Evolutionary conservation across 1,140 invertebrate genomes (phyloP), one percentile per base, ranked within the genome.

Genomic region (Gonatopus flavifemur): DNA sequence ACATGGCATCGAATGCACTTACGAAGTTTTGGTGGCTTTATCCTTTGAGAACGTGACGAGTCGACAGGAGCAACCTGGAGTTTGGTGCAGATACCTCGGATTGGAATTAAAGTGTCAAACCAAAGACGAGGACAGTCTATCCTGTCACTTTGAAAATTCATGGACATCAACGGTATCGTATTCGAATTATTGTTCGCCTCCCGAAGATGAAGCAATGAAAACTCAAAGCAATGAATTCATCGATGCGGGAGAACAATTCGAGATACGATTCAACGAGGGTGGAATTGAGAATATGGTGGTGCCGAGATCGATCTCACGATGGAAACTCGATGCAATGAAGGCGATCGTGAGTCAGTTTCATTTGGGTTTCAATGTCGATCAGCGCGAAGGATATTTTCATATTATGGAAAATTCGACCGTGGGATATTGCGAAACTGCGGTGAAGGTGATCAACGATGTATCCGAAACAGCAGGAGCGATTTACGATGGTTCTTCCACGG

Each of bases 281-380:
- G 63, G 53, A 2, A 58, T 66, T 18, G 54, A 62, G 15, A 62
- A 60, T 21, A 33, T 69, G 5, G 48, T 64, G 7, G 50, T 66
- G 8, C n/a, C 31, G 4, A 60, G 52, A 15, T 28, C 45, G 2
- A 59, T 67, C 13, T 37, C 63, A 1, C 54, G 48, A 9, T 47
- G 49, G 39, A 45, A 53, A 12, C 44, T 63, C 7, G 64, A 70
- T 24, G 52, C 63, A 46, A 57, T 68, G 3, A 70, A 62, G 12
- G 37, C 24, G 0, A 52, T 70, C 19, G 44, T 55, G 0, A 53
- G 50, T 12, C 61, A 69, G 13, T 12, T 64, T 3, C 55, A 62
- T 35, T 3, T 63, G 1, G 59, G 59, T 18, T 53, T 61, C 3
- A 41, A 55, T 1, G 3, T 44, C 20, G 2, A 32, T 12, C 35